Conservation (phyloP, 1,140 invertebrate species). For the Bombus fervidus region DNA sequence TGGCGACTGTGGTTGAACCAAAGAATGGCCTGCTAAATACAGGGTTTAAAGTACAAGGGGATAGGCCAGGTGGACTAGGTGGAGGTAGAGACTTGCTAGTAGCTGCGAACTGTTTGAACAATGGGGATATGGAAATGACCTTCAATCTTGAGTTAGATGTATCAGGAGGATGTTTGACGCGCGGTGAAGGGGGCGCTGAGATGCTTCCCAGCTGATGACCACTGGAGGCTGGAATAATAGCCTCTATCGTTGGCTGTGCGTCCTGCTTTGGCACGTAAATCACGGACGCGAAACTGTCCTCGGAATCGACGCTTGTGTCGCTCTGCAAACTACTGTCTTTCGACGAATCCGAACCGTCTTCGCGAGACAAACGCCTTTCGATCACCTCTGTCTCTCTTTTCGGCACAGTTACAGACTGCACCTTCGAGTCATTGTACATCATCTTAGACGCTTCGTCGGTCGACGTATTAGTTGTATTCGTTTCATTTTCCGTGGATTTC, state of each 20-base stretch:
- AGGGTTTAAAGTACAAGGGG: conserved; percentile 59
- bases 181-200: conserved; percentile 61
- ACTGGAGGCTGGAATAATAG: conserved; percentile 26
- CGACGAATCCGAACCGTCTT: conserved; percentile 94
- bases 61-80: conserved; percentile 75
- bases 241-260: conserved; percentile 23
- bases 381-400: conserved; percentile 73
- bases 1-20: background rate
- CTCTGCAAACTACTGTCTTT: conserved; percentile 96
- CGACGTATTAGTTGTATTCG: conserved; percentile 56
- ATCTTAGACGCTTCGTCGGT: conserved; percentile 40
- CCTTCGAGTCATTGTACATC: conserved; percentile 43
- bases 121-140: conserved; percentile 76
- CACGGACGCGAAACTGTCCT: conserved; percentile 95
- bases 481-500: conserved; percentile 85
- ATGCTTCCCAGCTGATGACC: conserved; percentile 71
- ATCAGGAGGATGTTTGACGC: conserved; percentile 79
- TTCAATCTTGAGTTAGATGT: conserved; percentile 73
- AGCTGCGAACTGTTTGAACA: conserved; percentile 78
- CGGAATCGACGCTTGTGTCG: conserved; percentile 95
- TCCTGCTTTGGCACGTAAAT: conserved; percentile 92
- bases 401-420: conserved; percentile 71
- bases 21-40: conserved; percentile 60
- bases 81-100: conserved; percentile 77
- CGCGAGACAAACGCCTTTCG: conserved; percentile 87